phyloP scores from a whole-genome alignment of 2,113 vertebrate genomes.

The Dermatemys mawii region DNA sequence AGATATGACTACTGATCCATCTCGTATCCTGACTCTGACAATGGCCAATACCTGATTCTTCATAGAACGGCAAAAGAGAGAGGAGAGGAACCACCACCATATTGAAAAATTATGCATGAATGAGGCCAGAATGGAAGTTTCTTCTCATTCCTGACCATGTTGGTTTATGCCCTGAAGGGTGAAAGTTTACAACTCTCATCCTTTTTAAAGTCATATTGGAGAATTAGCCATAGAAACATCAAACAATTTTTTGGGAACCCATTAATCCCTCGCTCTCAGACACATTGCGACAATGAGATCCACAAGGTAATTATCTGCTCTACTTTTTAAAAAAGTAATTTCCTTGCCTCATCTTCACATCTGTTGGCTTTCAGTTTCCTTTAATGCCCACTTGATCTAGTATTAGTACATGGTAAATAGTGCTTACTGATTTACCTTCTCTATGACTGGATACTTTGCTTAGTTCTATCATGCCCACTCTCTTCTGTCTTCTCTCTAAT shows the following conservation, averaged over 20 bases:
- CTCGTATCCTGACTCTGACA: background rate
- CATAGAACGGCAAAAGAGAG: background rate
- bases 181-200: background rate
- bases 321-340: background rate
- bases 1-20: background rate
- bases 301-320: constrained; percentile 1
- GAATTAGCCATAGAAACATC: background rate
- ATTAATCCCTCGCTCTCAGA: constrained; percentile 5
- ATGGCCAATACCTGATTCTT: background rate
- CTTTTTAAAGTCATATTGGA: constrained; percentile 6
- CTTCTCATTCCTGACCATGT: background rate
- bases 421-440: background rate
- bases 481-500: constrained; percentile 1
- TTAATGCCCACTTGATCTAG: constrained; percentile 25
- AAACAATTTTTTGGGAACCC: constrained; percentile 5
- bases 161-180: background rate
- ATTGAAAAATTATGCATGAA: background rate
- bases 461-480: background rate
- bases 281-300: background rate
- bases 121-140: background rate
- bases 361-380: background rate
- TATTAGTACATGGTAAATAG: constrained; percentile 7
- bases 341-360: background rate
- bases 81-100: background rate
- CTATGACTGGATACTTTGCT: background rate